Percentiles rank a stretch among this genome's conserved stretches.
Evolutionary conservation across 2,888 invertebrate species (phyloP).

Genomic region (Latrodectus hesperus): DNA sequence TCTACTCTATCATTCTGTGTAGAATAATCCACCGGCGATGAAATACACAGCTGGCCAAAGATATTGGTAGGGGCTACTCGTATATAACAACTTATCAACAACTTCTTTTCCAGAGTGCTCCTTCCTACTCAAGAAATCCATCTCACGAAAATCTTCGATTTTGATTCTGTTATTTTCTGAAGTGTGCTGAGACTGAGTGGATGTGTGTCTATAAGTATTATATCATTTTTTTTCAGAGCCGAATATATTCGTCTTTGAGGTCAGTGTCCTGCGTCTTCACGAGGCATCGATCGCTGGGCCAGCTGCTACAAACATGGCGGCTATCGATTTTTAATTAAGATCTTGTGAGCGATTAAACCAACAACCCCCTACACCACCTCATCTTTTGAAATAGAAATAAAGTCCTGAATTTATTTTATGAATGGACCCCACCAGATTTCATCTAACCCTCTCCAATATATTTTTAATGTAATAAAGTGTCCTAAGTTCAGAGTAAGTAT

Average conservation of each 20-base stretch:
- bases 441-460: too few relatives aligned
- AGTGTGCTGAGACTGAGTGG: neutral
- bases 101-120: neutral
- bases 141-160: neutral
- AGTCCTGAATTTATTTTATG: too few relatives aligned
- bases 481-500: too few relatives aligned
- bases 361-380: neutral
- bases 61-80: neutral
- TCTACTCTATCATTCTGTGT: neutral
- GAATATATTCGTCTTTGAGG: constrained; percentile 15
- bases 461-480: too few relatives aligned
- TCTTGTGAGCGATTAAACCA: constrained; percentile 20
- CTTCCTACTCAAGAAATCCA: neutral
- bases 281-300: constrained; percentile 47
- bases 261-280: constrained; percentile 34
- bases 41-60: neutral
- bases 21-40: neutral
- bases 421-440: too few relatives aligned
- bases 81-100: neutral
- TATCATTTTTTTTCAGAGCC: neutral
- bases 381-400: neutral
- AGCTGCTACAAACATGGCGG: constrained; percentile 55
- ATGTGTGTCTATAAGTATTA: neutral
- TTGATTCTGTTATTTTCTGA: neutral
- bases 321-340: constrained; percentile 66